Base-by-base conservation (phyloP, 2,888 invertebrate genomes). In the Halictus quadricinctus region DNA sequence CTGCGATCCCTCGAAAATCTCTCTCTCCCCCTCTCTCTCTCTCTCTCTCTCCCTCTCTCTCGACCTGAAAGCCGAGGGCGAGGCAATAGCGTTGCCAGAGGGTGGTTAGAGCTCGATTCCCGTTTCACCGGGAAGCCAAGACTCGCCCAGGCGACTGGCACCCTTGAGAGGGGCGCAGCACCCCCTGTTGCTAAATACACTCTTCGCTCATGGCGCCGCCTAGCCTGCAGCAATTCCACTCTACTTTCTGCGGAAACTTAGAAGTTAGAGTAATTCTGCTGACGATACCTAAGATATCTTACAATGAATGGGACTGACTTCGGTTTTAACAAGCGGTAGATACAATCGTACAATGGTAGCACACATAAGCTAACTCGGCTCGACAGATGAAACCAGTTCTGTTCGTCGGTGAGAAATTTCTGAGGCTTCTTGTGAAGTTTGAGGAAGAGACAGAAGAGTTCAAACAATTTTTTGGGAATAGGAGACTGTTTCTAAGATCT, bases 81-180 rank as follows among this genome's bases (percentile, higher is more conserved):
- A 72, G n/a, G 21, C 54, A 54, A 66, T 82, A 66, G 21, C 82
- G 18, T 48, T 43, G 25, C 60, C 60, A 60, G 60, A 13, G 60
- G 60, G 60, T 60, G 60, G 60, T 60, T 25, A 15, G 25, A 60
- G 25, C 25, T 60, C 25, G 60, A 25, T 29, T 29, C 60, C 13
- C 25, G 60, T 60, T 60, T 60, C n/a, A 66, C 25, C 69, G 21
- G 54, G 12, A 76, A 29, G 21, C 46, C 29, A n/a, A 50, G 74
- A 74, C 54, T 83, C 84, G 74, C 69, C 25, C 41, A 70, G 76
- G 60, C 69, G 72, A n/a, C 12, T 58, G n/a, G 58, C 46, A 81
- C 79, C 79, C 88, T 29, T n/a, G 79, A 74, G 87, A 58, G 13
- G 10, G 60, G 36, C 2, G 58, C 25, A 25, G 7, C 60, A 25